Evolutionary conservation across 2,797 vertebrate genomes (phyloP).

Genomic region (Columba guinea): DNA sequence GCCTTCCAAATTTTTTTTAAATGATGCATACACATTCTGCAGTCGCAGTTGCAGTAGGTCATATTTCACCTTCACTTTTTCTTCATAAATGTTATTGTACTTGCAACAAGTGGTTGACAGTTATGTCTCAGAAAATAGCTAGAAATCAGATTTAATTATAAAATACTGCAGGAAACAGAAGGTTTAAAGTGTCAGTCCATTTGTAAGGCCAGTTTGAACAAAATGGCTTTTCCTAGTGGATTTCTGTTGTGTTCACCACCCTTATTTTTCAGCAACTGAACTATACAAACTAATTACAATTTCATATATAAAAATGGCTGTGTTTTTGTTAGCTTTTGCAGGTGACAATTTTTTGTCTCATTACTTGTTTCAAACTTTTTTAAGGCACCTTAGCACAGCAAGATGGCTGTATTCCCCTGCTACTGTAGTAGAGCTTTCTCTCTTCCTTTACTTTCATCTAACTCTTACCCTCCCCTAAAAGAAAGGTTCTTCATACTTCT

Average conservation of each 20-base stretch:
- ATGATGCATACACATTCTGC: neutral
- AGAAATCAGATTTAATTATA: neutral
- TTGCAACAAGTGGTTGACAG: neutral
- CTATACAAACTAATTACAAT: neutral
- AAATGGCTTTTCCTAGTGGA: neutral
- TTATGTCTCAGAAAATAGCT: neutral
- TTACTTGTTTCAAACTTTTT: neutral
- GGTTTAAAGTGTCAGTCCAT: neutral
- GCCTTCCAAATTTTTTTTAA: neutral
- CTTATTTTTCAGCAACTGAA: neutral
- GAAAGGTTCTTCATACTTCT: neutral
- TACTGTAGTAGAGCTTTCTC: neutral
- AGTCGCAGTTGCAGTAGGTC: neutral
- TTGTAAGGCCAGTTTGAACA: neutral
- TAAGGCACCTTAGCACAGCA: neutral
- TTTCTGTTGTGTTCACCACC: neutral
- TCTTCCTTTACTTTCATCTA: neutral
- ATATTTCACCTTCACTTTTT: conserved; percentile 7
- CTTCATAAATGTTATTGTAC: neutral
- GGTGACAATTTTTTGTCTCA: neutral
- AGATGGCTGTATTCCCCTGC: neutral
- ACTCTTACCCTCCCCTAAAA: neutral
- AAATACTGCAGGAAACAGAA: neutral
- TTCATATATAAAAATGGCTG: neutral
- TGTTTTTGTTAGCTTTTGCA: neutral